Evolutionary conservation across 30 jellyfish, hydroid and myxozoan genomes (phyloP).

Genomic region (Euphysa ruthae): DNA sequence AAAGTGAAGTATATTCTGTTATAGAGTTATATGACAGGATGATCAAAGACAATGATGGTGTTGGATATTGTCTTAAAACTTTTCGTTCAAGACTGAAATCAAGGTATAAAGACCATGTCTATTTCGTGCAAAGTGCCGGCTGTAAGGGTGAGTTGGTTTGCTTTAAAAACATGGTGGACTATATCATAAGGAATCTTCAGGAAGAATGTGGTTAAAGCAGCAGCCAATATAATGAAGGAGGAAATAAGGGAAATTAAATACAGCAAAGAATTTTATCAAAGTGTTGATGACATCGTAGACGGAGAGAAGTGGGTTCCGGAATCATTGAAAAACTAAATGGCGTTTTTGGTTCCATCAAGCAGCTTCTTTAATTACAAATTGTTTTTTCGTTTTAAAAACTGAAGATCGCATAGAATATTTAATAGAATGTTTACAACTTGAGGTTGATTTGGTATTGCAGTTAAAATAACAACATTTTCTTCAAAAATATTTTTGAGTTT

Average conservation of each 20-base stretch:
- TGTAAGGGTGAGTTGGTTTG: conserved; percentile 29
- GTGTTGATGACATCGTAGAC: conserved; percentile 22
- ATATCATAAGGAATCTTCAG: not conserved
- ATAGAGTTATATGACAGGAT: conserved; percentile 20
- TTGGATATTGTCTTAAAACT: conserved; percentile 10
- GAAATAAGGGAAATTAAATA: conserved; percentile 16
- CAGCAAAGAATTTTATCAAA: conserved; percentile 8
- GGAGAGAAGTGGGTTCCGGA: conserved; percentile 26
- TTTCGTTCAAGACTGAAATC: conserved; percentile 16
- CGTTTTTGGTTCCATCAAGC: too few species aligned
- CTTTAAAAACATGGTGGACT: conserved; percentile 45
- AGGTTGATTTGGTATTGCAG: too few species aligned
- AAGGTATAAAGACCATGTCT: conserved; percentile 32
- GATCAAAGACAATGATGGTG: conserved; percentile 9
- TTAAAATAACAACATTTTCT: too few species aligned
- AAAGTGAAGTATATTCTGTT: conserved; percentile 27
- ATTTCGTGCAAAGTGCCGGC: conserved; percentile 35
- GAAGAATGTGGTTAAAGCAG: conserved; percentile 31
- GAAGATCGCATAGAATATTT: too few species aligned
- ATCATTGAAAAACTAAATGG: not conserved
- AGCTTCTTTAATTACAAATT: too few species aligned
- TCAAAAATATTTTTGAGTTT: too few species aligned
- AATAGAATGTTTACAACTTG: too few species aligned
- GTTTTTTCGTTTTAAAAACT: too few species aligned
- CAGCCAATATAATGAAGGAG: conserved; percentile 30